A percentile compares a stretch with the other conserved stretches of the same genome.
phyloP scores from a whole-genome alignment of 1,140 invertebrate genomes.

The Spodoptera litura region DNA sequence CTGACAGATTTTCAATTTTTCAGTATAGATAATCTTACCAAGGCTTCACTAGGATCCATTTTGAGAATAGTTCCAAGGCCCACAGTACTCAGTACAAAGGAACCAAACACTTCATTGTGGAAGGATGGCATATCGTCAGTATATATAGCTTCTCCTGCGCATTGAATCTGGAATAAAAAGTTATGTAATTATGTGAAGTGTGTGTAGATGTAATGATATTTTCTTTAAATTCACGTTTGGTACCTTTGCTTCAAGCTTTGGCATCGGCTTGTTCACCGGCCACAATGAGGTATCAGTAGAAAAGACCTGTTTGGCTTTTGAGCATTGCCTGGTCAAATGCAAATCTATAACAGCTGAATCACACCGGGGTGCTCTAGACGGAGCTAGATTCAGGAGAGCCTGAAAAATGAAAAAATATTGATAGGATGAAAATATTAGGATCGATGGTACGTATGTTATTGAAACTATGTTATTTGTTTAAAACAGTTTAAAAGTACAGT shows the following conservation, averaged over 20 bases:
- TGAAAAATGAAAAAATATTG: constrained; percentile 50
- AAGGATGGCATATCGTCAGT: constrained; percentile 88
- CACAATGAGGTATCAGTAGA: constrained; percentile 87
- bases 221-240: too few species aligned
- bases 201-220: too few species aligned
- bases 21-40: constrained; percentile 74
- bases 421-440: too few species aligned
- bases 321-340: constrained; percentile 84
- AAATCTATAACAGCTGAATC: constrained; percentile 68
- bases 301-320: constrained; percentile 88
- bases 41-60: constrained; percentile 87
- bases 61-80: constrained; percentile 84
- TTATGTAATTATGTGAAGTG: neutral
- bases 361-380: constrained; percentile 42
- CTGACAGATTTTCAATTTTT: too few species aligned
- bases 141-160: constrained; percentile 88
- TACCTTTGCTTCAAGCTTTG: constrained; percentile 87
- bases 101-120: constrained; percentile 87
- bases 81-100: constrained; percentile 87
- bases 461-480: too few species aligned
- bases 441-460: too few species aligned
- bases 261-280: constrained; percentile 89
- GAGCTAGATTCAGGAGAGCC: constrained; percentile 58
- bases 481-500: too few species aligned
- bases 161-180: constrained; percentile 84